Evolutionary conservation across 1,140 invertebrate genomes (phyloP).

Genomic region (Aphelenchoides fujianensis): DNA sequence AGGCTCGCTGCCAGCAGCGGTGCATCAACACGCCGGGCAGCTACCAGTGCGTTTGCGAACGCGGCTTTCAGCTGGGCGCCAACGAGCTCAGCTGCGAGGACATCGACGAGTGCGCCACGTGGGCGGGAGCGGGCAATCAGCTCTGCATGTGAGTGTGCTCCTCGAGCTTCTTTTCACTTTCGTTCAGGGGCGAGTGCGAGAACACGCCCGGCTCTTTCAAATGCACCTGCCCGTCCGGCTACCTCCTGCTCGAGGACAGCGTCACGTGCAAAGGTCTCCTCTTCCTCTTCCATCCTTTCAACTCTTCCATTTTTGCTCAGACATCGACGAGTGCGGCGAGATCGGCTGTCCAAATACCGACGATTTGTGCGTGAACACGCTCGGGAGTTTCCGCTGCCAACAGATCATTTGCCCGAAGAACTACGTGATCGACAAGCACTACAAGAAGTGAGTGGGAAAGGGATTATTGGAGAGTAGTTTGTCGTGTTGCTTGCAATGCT

Average conservation of each 20-base stretch:
- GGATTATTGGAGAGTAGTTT: too few relatives aligned
- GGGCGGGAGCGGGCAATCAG: slow-evolving; percentile 37
- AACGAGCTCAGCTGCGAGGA: slow-evolving; percentile 63
- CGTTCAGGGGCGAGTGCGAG: slow-evolving; percentile 42
- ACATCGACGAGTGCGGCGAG: slow-evolving; percentile 63
- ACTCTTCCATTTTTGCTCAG: slow-evolving; percentile 41
- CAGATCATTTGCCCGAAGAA: slow-evolving; percentile 77
- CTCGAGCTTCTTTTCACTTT: too few relatives aligned
- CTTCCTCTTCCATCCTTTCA: too few relatives aligned
- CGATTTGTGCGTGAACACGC: slow-evolving; percentile 67
- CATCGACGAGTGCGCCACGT: slow-evolving; percentile 63
- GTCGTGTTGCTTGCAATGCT: neutral
- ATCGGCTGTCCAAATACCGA: slow-evolving; percentile 53
- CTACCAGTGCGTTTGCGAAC: slow-evolving; percentile 64
- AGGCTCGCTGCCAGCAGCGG: too few relatives aligned
- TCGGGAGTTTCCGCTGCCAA: slow-evolving; percentile 82
- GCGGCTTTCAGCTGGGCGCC: slow-evolving; percentile 64
- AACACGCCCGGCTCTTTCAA: slow-evolving; percentile 54
- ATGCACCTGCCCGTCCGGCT: slow-evolving; percentile 58
- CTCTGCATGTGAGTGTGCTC: too few relatives aligned
- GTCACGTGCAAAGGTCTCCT: slow-evolving; percentile 57
- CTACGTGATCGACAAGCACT: slow-evolving; percentile 72
- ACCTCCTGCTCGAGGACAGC: slow-evolving; percentile 47
- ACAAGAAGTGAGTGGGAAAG: slow-evolving; percentile 75
- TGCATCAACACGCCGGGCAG: slow-evolving; percentile 49